Conservation (phyloP, 2,113 vertebrate species). For the Corythaeola cristata region DNA sequence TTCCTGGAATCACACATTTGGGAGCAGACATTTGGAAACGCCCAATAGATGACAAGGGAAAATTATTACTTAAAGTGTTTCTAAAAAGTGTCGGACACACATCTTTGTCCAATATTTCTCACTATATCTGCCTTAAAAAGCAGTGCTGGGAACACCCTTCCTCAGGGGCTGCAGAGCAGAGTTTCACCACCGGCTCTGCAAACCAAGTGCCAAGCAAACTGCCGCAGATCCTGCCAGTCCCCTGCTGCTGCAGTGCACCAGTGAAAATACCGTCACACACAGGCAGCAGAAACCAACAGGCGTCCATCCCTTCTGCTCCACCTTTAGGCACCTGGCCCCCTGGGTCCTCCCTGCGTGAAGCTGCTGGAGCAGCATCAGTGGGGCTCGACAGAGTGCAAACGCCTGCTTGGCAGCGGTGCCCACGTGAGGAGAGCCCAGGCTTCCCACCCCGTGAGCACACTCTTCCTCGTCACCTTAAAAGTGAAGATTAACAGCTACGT, state of each 20-base stretch:
- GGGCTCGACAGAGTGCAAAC: neutral
- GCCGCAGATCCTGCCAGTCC: neutral
- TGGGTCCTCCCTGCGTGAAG: rapidly evolving
- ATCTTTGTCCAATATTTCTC: neutral
- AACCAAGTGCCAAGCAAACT: neutral
- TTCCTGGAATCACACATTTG: neutral
- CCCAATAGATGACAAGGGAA: neutral
- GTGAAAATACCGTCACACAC: rapidly evolving
- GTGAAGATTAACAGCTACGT: neutral
- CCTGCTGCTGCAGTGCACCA: neutral
- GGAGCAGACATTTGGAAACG: neutral
- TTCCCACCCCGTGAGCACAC: neutral
- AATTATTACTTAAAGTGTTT: neutral
- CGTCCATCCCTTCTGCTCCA: neutral
- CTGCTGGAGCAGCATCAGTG: neutral
- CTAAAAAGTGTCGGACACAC: neutral
- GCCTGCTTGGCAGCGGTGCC: neutral
- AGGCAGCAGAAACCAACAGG: neutral
- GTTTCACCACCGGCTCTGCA: neutral
- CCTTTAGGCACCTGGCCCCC: neutral
- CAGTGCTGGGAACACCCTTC: neutral
- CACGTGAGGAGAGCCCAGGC: neutral
- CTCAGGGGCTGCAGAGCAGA: neutral
- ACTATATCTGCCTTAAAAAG: neutral
- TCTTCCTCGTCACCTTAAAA: neutral